Base-by-base conservation (phyloP, 2,888 invertebrate species). In the Cheiracanthium punctorium region DNA sequence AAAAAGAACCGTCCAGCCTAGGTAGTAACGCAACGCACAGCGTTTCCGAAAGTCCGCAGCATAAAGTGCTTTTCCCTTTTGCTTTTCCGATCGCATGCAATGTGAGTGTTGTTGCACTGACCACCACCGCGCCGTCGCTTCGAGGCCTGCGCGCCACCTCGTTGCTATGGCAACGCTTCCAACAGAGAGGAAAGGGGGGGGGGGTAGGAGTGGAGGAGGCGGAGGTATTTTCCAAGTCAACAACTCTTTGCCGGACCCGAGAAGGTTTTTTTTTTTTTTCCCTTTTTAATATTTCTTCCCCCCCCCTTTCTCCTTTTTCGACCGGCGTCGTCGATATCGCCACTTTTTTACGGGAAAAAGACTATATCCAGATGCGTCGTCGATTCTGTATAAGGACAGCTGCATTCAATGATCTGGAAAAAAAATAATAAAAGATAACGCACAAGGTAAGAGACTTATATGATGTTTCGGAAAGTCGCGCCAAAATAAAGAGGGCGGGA, bases 191-290 rank as follows among this genome's bases (percentile, higher is more conserved):
- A n/a, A n/a, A n/a, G n/a, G n/a, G n/a, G n/a, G 28, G 82, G 41
- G 52, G 43, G 30, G 75, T 28, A 52, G 58, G 48, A 28, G 52
- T 43, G n/a, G 65, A 58, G 71, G 64, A 65, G 32, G 73, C 33
- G 41, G 69, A 37, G 29, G 87, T 20, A 73, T 67, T 81, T 87
- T 81, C 81, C 81, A 77, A 80, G 80, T 87, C 87, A 87, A 81
- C 87, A 87, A 76, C 87, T 87, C 71, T 33, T 32, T 41, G 28
- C 58, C n/a, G 58, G 24, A 20, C 58, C 7, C 20, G 58, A 58
- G 24, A 24, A 58, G 20, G 7, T 58, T 79, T 65, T 77, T 75
- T 41, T 77, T 82, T 64, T 76, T 71, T 32, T 72, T 12, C 30
- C 30, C 30, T n/a, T n/a, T n/a, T n/a, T n/a, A n/a, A n/a, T n/a